A percentile compares a stretch with the other conserved stretches of the same genome.
These are phyloP conservation scores for Hycleus cichorii DNA, from an alignment of 1,140 invertebrate genomes.

Conservation along the genomic window DNA sequence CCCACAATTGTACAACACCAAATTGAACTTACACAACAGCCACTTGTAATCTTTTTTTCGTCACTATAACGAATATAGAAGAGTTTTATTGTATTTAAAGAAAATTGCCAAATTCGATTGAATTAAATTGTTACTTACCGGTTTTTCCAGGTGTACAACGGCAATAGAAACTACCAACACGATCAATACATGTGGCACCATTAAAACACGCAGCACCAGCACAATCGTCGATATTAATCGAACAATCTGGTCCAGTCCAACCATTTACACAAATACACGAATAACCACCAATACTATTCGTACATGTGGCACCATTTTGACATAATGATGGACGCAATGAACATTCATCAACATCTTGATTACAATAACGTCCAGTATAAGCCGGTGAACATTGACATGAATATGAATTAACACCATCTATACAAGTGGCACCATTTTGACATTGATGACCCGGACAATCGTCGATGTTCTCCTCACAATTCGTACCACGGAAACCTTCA, in stretches of 20 bases:
- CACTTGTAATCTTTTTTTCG: too few species aligned
- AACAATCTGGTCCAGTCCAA: slow-evolving; percentile 86
- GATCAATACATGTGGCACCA: slow-evolving; percentile 92
- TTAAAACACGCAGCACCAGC: slow-evolving; percentile 90
- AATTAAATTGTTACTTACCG: slow-evolving; percentile 48
- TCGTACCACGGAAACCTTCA: slow-evolving; percentile 74
- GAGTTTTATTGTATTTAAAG: too few species aligned
- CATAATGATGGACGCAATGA: slow-evolving; percentile 74
- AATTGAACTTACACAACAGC: too few species aligned
- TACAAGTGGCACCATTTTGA: slow-evolving; percentile 83
- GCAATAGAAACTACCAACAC: slow-evolving; percentile 91
- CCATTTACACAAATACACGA: slow-evolving; percentile 96
- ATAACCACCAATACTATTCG: slow-evolving; percentile 81
- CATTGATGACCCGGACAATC: slow-evolving; percentile 84
- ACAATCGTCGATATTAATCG: slow-evolving; percentile 91
- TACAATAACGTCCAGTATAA: slow-evolving; percentile 78
- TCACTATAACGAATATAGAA: too few species aligned
- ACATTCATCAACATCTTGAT: slow-evolving; percentile 74
- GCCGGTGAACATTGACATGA: slow-evolving; percentile 81
- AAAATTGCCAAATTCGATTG: background rate
- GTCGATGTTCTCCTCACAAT: slow-evolving; percentile 87
- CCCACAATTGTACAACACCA: too few species aligned
- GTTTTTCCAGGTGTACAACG: slow-evolving; percentile 93
- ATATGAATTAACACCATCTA: slow-evolving; percentile 82
- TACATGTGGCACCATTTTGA: slow-evolving; percentile 91